Evolutionary conservation across 2,888 invertebrate genomes (phyloP).

Genomic region (Strigamia crassipes): DNA sequence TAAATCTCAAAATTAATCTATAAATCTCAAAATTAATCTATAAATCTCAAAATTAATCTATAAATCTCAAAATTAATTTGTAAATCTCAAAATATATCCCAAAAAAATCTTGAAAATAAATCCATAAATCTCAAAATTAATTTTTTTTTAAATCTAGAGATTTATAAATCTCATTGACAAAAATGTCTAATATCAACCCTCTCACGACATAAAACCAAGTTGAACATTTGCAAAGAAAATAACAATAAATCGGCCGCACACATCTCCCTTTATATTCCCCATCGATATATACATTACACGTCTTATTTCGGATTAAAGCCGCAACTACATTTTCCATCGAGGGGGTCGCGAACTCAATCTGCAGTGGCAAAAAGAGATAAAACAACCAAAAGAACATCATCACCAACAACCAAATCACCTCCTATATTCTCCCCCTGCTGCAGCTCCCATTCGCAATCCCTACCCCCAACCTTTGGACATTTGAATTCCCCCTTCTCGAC

Average conservation of each 20-base stretch:
- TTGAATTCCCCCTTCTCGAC: background rate
- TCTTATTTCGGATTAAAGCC: background rate
- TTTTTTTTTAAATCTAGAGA: too few relatives aligned
- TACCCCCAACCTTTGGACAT: background rate
- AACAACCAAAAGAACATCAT: background rate
- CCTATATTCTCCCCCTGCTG: background rate
- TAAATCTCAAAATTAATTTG: too few relatives aligned
- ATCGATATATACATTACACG: background rate
- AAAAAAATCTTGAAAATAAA: too few relatives aligned
- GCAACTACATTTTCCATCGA: background rate
- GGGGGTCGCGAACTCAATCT: background rate
- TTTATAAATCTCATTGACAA: too few relatives aligned
- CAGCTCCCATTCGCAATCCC: background rate
- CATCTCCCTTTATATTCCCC: background rate
- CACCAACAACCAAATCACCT: background rate
- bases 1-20: too few relatives aligned
- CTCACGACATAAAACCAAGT: background rate
- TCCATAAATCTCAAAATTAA: too few relatives aligned
- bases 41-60: too few relatives aligned
- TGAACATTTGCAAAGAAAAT: background rate
- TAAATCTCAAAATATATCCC: too few relatives aligned
- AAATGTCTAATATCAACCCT: too few relatives aligned
- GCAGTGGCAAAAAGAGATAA: background rate
- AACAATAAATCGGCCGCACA: background rate
- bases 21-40: too few relatives aligned